Conservation (phyloP, 2,888 invertebrate species). For the Eristalinus aeneus region DNA sequence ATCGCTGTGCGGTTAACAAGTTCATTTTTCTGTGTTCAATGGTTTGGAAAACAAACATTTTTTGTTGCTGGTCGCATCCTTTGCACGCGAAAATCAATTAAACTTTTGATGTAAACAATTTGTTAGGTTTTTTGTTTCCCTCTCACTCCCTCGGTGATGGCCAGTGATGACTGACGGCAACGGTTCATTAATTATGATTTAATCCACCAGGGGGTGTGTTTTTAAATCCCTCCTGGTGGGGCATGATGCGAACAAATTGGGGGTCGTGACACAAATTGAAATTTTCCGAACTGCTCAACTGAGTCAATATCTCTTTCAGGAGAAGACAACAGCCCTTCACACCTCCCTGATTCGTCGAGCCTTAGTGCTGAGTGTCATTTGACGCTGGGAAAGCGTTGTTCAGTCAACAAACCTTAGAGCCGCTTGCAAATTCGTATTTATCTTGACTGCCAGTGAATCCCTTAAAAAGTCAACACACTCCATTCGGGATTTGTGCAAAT, state of each 20-base stretch:
- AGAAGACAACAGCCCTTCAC: background rate
- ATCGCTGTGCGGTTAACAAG: background rate
- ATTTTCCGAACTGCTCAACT: too few relatives aligned
- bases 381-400: background rate
- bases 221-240: too few relatives aligned
- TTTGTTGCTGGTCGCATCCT: background rate
- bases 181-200: background rate
- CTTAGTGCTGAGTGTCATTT: background rate
- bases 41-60: background rate
- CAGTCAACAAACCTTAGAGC: background rate
- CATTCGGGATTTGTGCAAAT: background rate
- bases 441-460: background rate
- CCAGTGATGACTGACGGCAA: background rate
- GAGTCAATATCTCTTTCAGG: too few relatives aligned
- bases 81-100: background rate
- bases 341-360: background rate
- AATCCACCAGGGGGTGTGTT: background rate
- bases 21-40: background rate
- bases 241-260: too few relatives aligned
- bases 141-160: background rate
- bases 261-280: background rate
- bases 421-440: background rate
- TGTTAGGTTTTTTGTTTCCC: background rate
- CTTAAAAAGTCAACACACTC: background rate
- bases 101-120: background rate